Evolutionary conservation across 2,888 invertebrate genomes (phyloP).

Genomic region (Ornithoptera alexandrae): DNA sequence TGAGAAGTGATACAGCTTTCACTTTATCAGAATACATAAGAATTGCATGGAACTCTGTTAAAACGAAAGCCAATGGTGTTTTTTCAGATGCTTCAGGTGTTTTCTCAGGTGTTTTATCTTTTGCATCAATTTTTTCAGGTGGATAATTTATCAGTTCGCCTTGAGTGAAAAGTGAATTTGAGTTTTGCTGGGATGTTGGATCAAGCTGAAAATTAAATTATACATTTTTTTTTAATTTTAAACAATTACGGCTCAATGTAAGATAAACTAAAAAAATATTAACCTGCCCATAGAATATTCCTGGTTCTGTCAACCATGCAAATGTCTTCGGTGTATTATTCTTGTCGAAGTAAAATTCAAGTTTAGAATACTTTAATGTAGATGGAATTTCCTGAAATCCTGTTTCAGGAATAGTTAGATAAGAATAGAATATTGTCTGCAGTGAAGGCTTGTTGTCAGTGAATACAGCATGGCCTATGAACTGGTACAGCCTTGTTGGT

Average conservation of each 20-base stretch:
- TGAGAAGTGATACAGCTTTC: constrained; percentile 90
- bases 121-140: constrained; percentile 54
- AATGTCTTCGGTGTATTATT: constrained; percentile 86
- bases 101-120: constrained; percentile 49
- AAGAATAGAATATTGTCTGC: constrained; percentile 88
- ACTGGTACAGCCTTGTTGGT: constrained; percentile 91
- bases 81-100: constrained; percentile 58
- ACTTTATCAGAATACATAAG: constrained; percentile 91
- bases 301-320: constrained; percentile 93
- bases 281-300: constrained; percentile 90
- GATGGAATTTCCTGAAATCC: constrained; percentile 87
- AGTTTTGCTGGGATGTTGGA: constrained; percentile 70
- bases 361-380: constrained; percentile 86
- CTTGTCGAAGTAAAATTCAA: constrained; percentile 87
- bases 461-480: constrained; percentile 86
- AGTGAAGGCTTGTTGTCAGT: constrained; percentile 89
- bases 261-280: constrained; percentile 29
- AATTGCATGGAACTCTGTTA: constrained; percentile 95
- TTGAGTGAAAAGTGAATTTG: constrained; percentile 71
- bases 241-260: background rate
- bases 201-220: constrained; percentile 62
- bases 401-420: constrained; percentile 85
- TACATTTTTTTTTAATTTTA: background rate
- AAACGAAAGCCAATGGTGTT: constrained; percentile 86
- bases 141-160: constrained; percentile 68